These are phyloP conservation scores for Drosophila setosimentum DNA, from an alignment of 2,888 invertebrate species.

Conservation along the genomic window DNA sequence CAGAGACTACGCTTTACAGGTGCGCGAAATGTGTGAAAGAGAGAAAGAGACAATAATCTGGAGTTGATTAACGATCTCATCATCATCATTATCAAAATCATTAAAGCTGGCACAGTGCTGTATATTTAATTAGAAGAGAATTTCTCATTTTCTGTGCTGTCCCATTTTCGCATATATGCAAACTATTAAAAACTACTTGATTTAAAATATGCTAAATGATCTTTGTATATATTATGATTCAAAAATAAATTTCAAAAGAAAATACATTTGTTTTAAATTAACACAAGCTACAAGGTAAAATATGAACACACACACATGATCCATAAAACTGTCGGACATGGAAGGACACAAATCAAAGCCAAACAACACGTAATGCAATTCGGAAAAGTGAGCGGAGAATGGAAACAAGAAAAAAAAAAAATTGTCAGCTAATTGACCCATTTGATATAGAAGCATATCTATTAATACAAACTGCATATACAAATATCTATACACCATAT, in stretches of 20 bases:
- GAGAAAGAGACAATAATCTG: slow-evolving; percentile 15
- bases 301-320: slow-evolving; percentile 10
- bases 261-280: slow-evolving; percentile 6
- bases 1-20: slow-evolving; percentile 20
- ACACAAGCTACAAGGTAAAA: slow-evolving; percentile 18
- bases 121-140: not conserved
- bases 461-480: slow-evolving; percentile 4
- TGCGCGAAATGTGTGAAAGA: slow-evolving; percentile 19
- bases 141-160: not conserved
- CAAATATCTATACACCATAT: not conserved
- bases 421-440: slow-evolving; percentile 51
- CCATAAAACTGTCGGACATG: slow-evolving; percentile 39
- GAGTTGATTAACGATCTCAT: slow-evolving; percentile 14
- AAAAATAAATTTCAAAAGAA: not conserved
- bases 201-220: not conserved
- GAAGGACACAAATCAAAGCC: slow-evolving; percentile 50
- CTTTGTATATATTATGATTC: not conserved
- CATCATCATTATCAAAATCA: slow-evolving; percentile 9
- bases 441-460: slow-evolving; percentile 42
- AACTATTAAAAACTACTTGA: not conserved
- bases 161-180: not conserved
- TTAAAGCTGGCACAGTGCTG: not conserved
- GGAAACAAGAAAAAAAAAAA: slow-evolving; percentile 16
- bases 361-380: slow-evolving; percentile 34
- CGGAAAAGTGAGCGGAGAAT: slow-evolving; percentile 43